Evolutionary conservation across 2,797 vertebrate genomes (phyloP), one percentile per base, ranked within the genome.

Genomic region (Botia almorhae): DNA sequence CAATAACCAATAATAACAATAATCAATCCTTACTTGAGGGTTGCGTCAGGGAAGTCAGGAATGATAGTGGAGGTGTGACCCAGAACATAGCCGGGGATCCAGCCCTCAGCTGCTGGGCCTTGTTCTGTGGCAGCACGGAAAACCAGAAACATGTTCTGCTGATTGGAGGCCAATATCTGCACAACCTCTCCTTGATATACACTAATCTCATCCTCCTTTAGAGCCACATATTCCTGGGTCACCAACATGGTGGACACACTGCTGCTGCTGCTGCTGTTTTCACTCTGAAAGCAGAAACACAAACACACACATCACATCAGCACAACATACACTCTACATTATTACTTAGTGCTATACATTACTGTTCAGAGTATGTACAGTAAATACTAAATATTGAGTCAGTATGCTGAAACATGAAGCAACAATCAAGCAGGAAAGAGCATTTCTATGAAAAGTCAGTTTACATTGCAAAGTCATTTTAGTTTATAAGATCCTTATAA

Each of bases 151-250:
- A 99, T 99, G 96, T 96, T 98, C 90, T 99, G 98, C 92, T 99
- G 98, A 92, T 99, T 99, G 95, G 96, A 98, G 94, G 98, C 97
- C 94, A 99, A 93, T 91, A 99, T 97, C 92, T 99, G 98, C 91
- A 99, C 97, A 89, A 98, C 97, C 88, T 99, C 98, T 87, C 98
- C 97, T 95, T 99, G 98, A 89, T 88, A 91, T 87, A 99, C 97
- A 87, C 96, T 99, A 91, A 99, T 97, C 96, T 99, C 98, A 95
- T 99, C 98, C 96, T 99, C 98, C 94, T 99, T 99, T 95, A 99
- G 94, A 85, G 98, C 98, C 94, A 95, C 96, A 90, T 99, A 99
- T 96, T 99, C 98, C 93, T 99, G 97, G 88, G 98, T 99, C 95
- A 99, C 98, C 95, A 99, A 92, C 98, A 99, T 99, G 95, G 98